phyloP scores from a whole-genome alignment of 1,140 invertebrate genomes.

The Brachionus plicatilis region DNA sequence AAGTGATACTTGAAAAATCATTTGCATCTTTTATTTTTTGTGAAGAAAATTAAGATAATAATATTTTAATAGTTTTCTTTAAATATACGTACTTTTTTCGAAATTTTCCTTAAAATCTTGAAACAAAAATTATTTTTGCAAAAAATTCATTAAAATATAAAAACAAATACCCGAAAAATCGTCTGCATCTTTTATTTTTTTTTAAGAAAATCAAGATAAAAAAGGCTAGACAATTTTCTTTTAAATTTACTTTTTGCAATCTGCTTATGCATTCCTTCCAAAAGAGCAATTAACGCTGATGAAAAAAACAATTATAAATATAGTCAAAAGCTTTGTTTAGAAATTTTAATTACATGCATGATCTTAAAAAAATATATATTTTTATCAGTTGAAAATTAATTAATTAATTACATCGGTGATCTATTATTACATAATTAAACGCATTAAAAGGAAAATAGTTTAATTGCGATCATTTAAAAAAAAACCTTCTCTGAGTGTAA shows the following conservation, averaged over 20 bases:
- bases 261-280: background rate
- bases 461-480: background rate
- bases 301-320: background rate
- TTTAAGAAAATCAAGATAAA: background rate
- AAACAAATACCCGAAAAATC: background rate
- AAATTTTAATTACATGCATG: background rate
- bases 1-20: too few species aligned
- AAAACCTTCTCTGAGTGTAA: background rate
- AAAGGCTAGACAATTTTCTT: background rate
- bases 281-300: background rate
- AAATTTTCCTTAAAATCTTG: background rate
- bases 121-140: background rate
- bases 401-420: background rate
- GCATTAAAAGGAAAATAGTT: background rate
- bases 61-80: too few species aligned
- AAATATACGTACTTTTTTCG: background rate
- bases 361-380: background rate
- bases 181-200: background rate
- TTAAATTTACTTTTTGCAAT: background rate
- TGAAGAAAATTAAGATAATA: too few species aligned
- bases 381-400: background rate
- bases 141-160: background rate
- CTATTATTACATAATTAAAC: background rate
- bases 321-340: background rate
- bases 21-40: too few species aligned